A percentile compares a stretch with the other conserved stretches of the same genome.
Evolutionary conservation across 2,797 vertebrate genomes (phyloP).

Genomic region (Hylomyscus alleni): DNA sequence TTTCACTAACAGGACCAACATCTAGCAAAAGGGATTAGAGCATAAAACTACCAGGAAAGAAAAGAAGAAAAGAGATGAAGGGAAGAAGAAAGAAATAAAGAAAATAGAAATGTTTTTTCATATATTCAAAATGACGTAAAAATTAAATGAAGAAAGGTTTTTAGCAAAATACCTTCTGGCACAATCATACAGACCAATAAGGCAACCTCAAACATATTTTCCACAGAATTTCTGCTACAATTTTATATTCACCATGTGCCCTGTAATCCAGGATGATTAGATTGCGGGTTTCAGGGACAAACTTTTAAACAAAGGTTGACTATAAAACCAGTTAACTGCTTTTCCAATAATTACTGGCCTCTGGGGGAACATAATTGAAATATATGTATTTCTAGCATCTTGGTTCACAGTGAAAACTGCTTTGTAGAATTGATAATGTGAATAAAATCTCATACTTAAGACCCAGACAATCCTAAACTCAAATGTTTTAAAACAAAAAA

Average conservation of each 20-base stretch:
- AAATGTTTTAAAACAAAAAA: slow-evolving; percentile 64
- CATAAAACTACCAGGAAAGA: background rate
- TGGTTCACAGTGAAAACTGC: slow-evolving; percentile 53
- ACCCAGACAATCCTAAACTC: slow-evolving; percentile 18
- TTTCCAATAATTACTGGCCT: slow-evolving; percentile 83
- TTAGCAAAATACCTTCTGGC: background rate
- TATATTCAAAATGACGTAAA: background rate
- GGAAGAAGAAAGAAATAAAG: too few species aligned
- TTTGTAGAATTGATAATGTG: slow-evolving; percentile 26
- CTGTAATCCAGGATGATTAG: background rate
- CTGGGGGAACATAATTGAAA: slow-evolving; percentile 69
- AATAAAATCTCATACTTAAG: slow-evolving; percentile 24
- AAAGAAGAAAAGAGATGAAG: background rate
- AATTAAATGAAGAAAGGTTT: background rate
- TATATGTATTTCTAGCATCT: slow-evolving; percentile 66
- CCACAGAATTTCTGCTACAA: background rate
- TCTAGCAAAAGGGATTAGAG: background rate
- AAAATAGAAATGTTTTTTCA: background rate
- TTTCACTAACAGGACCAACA: background rate
- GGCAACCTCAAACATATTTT: slow-evolving; percentile 20
- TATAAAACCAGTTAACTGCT: slow-evolving; percentile 79
- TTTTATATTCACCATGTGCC: slow-evolving; percentile 47
- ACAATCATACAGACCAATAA: background rate
- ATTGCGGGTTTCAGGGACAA: slow-evolving; percentile 1
- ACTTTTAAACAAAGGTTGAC: slow-evolving; percentile 72